Conservation (phyloP, 2,888 invertebrate genomes). For the Athrips mouffetella region DNA sequence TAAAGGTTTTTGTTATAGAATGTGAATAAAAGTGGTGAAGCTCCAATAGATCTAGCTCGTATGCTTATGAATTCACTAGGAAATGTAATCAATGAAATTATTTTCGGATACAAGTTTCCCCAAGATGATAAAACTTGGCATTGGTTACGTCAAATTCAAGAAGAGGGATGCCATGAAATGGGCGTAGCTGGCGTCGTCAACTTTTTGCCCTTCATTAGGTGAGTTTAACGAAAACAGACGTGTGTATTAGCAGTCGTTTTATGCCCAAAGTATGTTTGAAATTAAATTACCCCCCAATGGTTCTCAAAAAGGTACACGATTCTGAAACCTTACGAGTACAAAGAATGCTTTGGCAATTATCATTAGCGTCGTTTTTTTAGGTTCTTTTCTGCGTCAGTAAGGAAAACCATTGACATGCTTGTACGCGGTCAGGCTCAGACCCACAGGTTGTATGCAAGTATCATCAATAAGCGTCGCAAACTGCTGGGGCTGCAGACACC, state of each 20-base stretch:
- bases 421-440: conserved; percentile 84
- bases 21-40: conserved; percentile 42
- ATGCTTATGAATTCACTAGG: conserved; percentile 85
- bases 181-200: conserved; percentile 90
- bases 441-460: conserved; percentile 83
- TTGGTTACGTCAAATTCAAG: conserved; percentile 87
- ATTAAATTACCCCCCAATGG: not conserved
- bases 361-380: conserved; percentile 61
- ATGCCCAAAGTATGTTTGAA: not conserved
- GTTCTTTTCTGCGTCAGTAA: conserved; percentile 79
- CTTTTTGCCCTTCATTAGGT: conserved; percentile 90
- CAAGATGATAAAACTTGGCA: conserved; percentile 85
- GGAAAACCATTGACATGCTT: conserved; percentile 81
- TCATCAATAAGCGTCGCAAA: conserved; percentile 78
- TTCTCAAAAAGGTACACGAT: too few relatives aligned
- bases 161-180: conserved; percentile 89
- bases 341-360: not conserved
- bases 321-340: too few relatives aligned
- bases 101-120: conserved; percentile 86
- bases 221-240: too few relatives aligned
- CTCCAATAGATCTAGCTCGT: conserved; percentile 69
- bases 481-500: conserved; percentile 48
- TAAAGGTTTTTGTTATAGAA: conserved; percentile 47
- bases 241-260: too few relatives aligned
- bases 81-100: conserved; percentile 85